These are phyloP conservation scores for Sinocyclocheilus anshuiensis DNA, from an alignment of 2,113 vertebrate genomes.

Conservation along the genomic window DNA sequence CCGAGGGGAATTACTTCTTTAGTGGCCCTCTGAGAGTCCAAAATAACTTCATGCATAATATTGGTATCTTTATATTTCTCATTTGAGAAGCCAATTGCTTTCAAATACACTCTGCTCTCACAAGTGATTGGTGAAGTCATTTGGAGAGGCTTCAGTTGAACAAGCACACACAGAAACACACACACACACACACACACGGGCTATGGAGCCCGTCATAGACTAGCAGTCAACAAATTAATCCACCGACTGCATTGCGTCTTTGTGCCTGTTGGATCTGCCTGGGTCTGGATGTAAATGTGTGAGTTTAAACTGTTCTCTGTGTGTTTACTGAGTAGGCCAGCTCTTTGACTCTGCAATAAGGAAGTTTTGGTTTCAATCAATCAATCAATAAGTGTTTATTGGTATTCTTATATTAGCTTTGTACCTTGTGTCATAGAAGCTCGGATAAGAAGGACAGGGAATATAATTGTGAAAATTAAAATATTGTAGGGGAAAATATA, in stretches of 20 bases:
- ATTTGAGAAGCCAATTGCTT: slow-evolving; percentile 91
- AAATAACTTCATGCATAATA: slow-evolving; percentile 89
- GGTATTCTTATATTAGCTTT: no score
- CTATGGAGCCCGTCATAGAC: slow-evolving; percentile 65
- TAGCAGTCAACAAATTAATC: slow-evolving; percentile 75
- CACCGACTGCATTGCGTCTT: slow-evolving; percentile 66
- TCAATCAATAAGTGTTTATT: no score
- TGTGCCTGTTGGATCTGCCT: slow-evolving; percentile 63
- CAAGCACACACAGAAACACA: slow-evolving; percentile 67
- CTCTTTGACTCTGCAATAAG: no score
- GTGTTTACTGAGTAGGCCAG: no score
- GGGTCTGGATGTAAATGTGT: slow-evolving; percentile 13
- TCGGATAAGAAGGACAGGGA: no score
- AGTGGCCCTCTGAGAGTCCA: slow-evolving; percentile 87
- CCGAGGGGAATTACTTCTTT: slow-evolving; percentile 85
- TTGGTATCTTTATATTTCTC: slow-evolving; percentile 93
- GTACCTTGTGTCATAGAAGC: no score
- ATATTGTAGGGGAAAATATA: no score
- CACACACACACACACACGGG: slow-evolving; percentile 54
- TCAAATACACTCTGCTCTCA: slow-evolving; percentile 86
- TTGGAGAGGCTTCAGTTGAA: slow-evolving; percentile 86
- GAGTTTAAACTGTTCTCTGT: neutral
- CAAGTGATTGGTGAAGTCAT: slow-evolving; percentile 79
- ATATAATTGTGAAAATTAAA: no score
- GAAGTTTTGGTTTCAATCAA: no score